These are phyloP conservation scores for Subacronicta megacephala DNA, from an alignment of 2,888 invertebrate genomes.

Conservation along the genomic window DNA sequence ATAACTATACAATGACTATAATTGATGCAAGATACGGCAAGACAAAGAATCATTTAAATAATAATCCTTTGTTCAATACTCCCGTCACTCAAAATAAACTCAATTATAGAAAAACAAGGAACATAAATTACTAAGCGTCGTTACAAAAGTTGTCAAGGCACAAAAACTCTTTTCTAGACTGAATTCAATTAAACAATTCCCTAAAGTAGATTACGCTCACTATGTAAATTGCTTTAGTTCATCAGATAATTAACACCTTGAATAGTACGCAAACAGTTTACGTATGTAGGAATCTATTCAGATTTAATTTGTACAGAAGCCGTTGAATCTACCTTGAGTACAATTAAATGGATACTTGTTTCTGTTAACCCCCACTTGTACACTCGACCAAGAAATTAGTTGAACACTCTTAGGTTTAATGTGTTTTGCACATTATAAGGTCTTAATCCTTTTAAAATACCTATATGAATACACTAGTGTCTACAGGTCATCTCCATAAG, in stretches of 20 bases:
- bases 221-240: conserved; percentile 39
- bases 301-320: conserved; percentile 35
- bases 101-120: conserved; percentile 1
- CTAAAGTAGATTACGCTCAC: conserved; percentile 13
- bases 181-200: conserved; percentile 17
- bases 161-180: not conserved
- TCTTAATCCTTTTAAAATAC: too few species aligned
- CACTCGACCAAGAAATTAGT: not conserved
- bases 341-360: conserved; percentile 49
- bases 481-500: too few species aligned
- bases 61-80: too few species aligned
- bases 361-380: conserved; percentile 19
- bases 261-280: conserved; percentile 29
- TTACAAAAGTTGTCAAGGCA: not conserved
- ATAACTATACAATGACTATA: too few species aligned
- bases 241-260: conserved; percentile 43
- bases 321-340: conserved; percentile 32
- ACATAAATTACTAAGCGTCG: not conserved
- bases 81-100: conserved; percentile 4
- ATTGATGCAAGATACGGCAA: too few species aligned
- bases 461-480: too few species aligned
- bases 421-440: not conserved
- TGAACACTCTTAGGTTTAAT: not conserved
- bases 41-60: too few species aligned
- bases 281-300: conserved; percentile 48